phyloP scores from a whole-genome alignment of 2,888 invertebrate species.

The Suillia variegata region DNA sequence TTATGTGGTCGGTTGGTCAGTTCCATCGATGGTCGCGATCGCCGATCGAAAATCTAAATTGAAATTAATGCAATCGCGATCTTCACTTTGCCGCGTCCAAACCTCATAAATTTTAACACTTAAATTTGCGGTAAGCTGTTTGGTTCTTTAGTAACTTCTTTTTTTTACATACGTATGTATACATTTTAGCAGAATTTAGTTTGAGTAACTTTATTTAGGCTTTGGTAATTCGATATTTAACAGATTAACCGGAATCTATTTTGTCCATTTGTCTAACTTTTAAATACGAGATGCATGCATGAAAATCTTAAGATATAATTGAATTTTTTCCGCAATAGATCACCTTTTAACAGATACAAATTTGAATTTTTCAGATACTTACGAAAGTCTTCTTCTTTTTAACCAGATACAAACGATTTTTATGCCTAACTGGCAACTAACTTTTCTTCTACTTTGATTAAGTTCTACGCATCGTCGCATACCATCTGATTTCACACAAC shows the following conservation, averaged over 20 bases:
- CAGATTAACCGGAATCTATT: too few relatives aligned
- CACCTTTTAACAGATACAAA: too few relatives aligned
- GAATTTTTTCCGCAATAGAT: too few relatives aligned
- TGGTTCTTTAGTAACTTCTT: slow-evolving; percentile 15
- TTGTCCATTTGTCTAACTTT: too few relatives aligned
- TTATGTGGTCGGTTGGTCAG: slow-evolving; percentile 11
- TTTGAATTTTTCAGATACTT: too few relatives aligned
- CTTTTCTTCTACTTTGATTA: not conserved
- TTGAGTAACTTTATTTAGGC: too few relatives aligned
- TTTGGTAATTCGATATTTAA: too few relatives aligned
- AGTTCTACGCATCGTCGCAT: not conserved
- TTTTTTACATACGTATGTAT: too few relatives aligned
- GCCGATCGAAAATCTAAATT: slow-evolving; percentile 15
- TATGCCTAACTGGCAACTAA: not conserved
- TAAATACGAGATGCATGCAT: too few relatives aligned
- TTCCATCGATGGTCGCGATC: not conserved
- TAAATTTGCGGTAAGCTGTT: slow-evolving; percentile 14
- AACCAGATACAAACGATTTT: not conserved
- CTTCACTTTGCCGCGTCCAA: not conserved
- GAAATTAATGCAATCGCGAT: slow-evolving; percentile 20
- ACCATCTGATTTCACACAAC: not conserved
- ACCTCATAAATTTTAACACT: slow-evolving; percentile 13
- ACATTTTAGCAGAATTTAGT: too few relatives aligned
- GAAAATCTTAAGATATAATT: too few relatives aligned
- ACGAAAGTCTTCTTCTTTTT: too few relatives aligned